Evolutionary conservation across 2,113 vertebrate genomes (phyloP), one percentile per base, ranked within the genome.

Genomic region (Catharus minimus): DNA sequence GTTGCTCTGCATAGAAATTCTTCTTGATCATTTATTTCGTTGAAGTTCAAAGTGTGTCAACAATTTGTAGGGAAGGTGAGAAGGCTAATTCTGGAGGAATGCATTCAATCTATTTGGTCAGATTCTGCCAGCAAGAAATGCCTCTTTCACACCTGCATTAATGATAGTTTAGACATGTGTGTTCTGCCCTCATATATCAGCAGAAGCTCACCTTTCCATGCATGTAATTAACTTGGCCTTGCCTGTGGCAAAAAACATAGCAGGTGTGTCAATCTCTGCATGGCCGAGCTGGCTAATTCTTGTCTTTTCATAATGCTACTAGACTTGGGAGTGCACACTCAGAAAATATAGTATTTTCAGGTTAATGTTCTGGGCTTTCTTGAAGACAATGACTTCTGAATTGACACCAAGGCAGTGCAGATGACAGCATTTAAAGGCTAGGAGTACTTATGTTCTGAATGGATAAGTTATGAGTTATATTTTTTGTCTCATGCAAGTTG

Each of bases 11-110:
- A n/a, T 6, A 82, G 33, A 32, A 71, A 56, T 44, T 57, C 17
- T 76, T 64, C 22, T 56, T 50, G 73, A 52, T 61, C 2, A 55
- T 72, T 92, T 82, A 53, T 85, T 83, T 52, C 58, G 46, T 73
- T 91, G 61, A 66, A 92, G 91, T 92, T 92, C 74, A 18, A 88
- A 83, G 33, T 6, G 24, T 41, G 47, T 86, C 71, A 77, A 67
- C 30, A 75, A 39, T 49, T 69, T 76, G 15, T 56, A 60, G n/a
- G 14, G 41, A 80, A 78, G 43, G 33, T 10, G 13, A 60, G 26
- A 76, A 90, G 86, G 74, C 13, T 92, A 79, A 94, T 88, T 76
- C 38, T 64, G 52, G 57, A 86, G 47, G 73, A 89, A 86, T 82
- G 32, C 12, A 21, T 58, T 47, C 11, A 0, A 76, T 64, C 44